Conservation (phyloP, 2,113 vertebrate species). For the Leiothrix lutea region DNA sequence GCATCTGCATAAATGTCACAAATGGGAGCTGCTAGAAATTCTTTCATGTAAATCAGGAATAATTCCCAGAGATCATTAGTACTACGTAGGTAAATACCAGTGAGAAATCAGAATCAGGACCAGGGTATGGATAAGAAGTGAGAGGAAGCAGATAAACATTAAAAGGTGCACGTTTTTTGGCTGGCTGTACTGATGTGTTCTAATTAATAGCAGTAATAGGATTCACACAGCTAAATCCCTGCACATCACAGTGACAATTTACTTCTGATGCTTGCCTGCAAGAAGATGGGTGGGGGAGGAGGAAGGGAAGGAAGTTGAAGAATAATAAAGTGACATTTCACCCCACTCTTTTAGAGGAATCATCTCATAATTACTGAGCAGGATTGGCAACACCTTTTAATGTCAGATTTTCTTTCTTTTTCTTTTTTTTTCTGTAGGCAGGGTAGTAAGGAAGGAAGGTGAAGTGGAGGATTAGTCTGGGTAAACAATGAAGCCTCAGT, state of each 20-base stretch:
- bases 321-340: slow-evolving; percentile 23
- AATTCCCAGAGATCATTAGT: not conserved
- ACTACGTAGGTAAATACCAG: not conserved
- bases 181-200: slow-evolving; percentile 4
- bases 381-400: slow-evolving; percentile 12
- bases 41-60: not conserved
- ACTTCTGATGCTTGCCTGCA: not conserved
- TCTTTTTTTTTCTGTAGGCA: not conserved
- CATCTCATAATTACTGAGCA: slow-evolving; percentile 12
- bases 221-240: slow-evolving; percentile 10
- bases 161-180: not conserved
- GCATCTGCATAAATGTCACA: not conserved
- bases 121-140: not conserved
- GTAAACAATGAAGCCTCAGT: slow-evolving; percentile 57
- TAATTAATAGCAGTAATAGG: slow-evolving; percentile 32
- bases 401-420: not conserved
- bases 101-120: not conserved
- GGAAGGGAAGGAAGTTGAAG: not conserved
- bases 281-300: not conserved
- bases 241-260: not conserved
- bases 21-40: not conserved
- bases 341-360: not conserved
- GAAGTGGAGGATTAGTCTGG: slow-evolving; percentile 52
- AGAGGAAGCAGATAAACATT: not conserved
- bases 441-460: not conserved